These are phyloP conservation scores for Leucoraja ocellata DNA, from an alignment of 2,797 vertebrate genomes.

Conservation along the genomic window DNA sequence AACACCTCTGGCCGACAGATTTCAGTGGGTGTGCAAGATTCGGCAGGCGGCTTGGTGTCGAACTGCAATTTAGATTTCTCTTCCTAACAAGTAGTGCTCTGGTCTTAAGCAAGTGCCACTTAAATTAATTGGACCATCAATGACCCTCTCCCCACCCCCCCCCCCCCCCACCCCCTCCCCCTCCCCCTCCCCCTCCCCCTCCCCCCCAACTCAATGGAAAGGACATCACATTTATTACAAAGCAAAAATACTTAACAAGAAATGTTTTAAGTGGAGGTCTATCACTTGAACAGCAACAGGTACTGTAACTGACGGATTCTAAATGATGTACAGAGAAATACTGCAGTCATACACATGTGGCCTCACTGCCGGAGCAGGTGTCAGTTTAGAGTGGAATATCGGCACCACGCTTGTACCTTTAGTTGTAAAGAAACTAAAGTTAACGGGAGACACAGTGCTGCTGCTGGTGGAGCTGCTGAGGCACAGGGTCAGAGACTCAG, in stretches of 20 bases:
- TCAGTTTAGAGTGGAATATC: not conserved
- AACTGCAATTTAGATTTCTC: not conserved
- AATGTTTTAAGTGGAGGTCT: not conserved
- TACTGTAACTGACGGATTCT: not conserved
- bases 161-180: no score
- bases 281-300: not conserved
- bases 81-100: not conserved
- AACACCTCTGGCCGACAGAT: not conserved
- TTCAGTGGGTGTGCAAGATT: not conserved
- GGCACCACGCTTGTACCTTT: no score
- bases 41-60: no score
- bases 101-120: not conserved
- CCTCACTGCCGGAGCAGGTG: not conserved
- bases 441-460: no score
- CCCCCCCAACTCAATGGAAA: not conserved
- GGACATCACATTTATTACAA: not conserved
- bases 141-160: not conserved
- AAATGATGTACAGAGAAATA: not conserved
- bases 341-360: not conserved
- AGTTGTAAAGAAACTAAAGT: no score
- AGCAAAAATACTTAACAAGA: not conserved
- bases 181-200: no score
- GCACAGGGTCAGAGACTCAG: no score
- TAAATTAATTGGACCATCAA: not conserved
- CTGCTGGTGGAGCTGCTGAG: no score